Conservation (phyloP, 1,140 invertebrate species). For the Cotesia chilonis region DNA sequence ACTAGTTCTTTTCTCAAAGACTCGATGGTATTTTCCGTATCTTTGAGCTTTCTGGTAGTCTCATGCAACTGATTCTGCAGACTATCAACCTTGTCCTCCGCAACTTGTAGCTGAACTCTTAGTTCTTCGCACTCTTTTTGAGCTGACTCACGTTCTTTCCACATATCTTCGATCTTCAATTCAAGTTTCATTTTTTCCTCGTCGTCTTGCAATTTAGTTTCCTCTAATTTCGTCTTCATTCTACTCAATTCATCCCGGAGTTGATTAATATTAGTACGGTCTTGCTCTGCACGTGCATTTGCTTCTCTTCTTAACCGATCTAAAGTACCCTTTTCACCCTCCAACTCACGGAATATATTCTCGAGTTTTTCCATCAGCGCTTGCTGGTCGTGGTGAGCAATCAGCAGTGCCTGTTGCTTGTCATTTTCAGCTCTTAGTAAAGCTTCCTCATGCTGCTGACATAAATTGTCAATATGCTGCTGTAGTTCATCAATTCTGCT, state of each 20-base stretch:
- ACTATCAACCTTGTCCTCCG: conserved; percentile 80
- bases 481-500: conserved; percentile 79
- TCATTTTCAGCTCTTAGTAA: conserved; percentile 85
- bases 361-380: conserved; percentile 80
- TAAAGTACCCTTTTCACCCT: conserved; percentile 74
- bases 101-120: conserved; percentile 78
- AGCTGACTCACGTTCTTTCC: conserved; percentile 75
- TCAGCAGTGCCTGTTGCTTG: conserved; percentile 85
- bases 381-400: conserved; percentile 89
- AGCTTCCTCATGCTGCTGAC: conserved; percentile 85
- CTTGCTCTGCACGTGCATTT: conserved; percentile 75
- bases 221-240: conserved; percentile 74
- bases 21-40: conserved; percentile 80
- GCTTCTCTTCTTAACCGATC: conserved; percentile 77
- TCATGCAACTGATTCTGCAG: conserved; percentile 79
- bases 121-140: conserved; percentile 78
- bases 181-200: conserved; percentile 78
- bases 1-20: conserved; percentile 83
- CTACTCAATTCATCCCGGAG: conserved; percentile 79
- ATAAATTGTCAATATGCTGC: conserved; percentile 77
- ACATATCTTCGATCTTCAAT: conserved; percentile 74
- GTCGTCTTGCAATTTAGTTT: conserved; percentile 73
- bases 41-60: conserved; percentile 79
- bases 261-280: conserved; percentile 74
- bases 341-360: conserved; percentile 73